These are phyloP conservation scores for Chiroxiphia lanceolata DNA, from an alignment of 2,797 vertebrate species.

Conservation along the genomic window DNA sequence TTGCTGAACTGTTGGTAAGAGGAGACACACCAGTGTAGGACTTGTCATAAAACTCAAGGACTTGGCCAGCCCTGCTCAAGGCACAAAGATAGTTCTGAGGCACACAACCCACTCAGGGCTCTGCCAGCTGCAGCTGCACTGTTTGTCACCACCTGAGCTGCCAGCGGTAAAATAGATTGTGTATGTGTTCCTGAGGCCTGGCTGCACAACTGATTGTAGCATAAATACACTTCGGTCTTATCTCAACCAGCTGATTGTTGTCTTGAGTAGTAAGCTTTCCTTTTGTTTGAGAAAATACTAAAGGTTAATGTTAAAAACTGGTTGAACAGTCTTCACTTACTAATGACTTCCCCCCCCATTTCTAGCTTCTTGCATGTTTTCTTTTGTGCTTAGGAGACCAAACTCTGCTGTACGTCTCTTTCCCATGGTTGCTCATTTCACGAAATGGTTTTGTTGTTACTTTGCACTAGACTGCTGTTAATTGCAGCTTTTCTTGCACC, in stretches of 20 bases:
- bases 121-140: neutral
- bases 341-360: rapidly evolving
- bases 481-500: neutral
- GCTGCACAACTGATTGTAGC: neutral
- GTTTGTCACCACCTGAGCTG: neutral
- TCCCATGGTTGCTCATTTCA: neutral
- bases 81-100: rapidly evolving
- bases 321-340: neutral
- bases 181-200: neutral
- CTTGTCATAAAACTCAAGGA: neutral
- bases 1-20: neutral
- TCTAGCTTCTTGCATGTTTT: neutral
- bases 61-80: neutral
- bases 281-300: neutral
- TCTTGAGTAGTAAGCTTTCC: neutral
- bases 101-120: neutral
- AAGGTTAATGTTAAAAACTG: neutral
- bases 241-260: neutral
- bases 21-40: neutral
- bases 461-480: neutral
- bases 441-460: neutral
- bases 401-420: neutral
- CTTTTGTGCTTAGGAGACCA: neutral
- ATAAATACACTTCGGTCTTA: neutral
- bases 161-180: neutral